Evolutionary conservation across 1,140 invertebrate genomes (phyloP).

Genomic region (Drosophila novamexicana): DNA sequence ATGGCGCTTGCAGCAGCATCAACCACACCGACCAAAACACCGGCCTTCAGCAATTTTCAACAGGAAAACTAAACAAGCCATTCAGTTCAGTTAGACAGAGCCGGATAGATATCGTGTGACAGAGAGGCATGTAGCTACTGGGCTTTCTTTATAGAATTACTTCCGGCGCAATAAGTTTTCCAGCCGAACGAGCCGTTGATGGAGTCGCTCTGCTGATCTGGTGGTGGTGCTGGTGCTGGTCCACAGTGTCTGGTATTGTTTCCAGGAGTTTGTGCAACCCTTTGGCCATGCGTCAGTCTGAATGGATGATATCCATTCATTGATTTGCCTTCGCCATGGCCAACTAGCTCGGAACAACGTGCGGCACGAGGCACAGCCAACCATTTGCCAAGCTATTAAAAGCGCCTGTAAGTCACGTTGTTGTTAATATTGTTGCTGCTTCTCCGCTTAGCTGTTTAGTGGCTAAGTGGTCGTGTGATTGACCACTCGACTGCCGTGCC

Average conservation of each 20-base stretch:
- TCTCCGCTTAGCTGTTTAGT: conserved; percentile 44
- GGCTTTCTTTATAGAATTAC: conserved; percentile 82
- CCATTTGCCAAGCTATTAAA: conserved; percentile 53
- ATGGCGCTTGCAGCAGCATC: conserved; percentile 38
- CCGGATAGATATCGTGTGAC: background rate
- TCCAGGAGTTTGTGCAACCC: conserved; percentile 10
- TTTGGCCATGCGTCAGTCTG: conserved; percentile 31
- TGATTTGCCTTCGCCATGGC: conserved; percentile 68
- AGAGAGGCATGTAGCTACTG: conserved; percentile 11
- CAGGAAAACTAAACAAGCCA: conserved; percentile 20
- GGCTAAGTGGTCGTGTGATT: conserved; percentile 69
- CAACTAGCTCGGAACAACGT: conserved; percentile 50
- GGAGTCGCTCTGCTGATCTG: conserved; percentile 50
- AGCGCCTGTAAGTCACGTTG: conserved; percentile 33
- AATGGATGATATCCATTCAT: conserved; percentile 61
- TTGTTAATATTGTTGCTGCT: conserved; percentile 43
- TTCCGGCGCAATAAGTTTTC: conserved; percentile 81
- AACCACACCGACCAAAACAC: conserved; percentile 40
- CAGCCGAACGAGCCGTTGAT: conserved; percentile 74
- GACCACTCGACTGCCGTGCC: conserved; percentile 52
- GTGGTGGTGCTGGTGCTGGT: conserved; percentile 29
- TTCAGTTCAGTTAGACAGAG: conserved; percentile 2
- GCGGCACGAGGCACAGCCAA: background rate
- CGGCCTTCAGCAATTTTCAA: background rate
- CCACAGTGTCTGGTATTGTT: conserved; percentile 24